Conservation (phyloP, 2,113 vertebrate genomes). For the Morone saxatilis region DNA sequence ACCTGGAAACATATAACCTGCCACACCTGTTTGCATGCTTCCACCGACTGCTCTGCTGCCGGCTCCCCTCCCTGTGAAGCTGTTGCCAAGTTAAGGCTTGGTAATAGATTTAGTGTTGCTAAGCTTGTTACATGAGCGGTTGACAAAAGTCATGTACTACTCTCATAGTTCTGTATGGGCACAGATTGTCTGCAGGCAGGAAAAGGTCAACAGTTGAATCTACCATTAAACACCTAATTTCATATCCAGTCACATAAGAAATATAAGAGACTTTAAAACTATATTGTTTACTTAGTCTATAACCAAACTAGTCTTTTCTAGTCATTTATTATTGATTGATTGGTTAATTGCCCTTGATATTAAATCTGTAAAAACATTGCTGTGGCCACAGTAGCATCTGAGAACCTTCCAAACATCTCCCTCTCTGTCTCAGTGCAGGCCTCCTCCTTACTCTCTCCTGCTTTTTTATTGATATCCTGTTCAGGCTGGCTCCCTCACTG, state of each 20-base stretch:
- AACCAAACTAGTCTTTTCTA: background rate
- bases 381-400: slow-evolving; percentile 15
- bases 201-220: slow-evolving; percentile 12
- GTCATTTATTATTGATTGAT: background rate
- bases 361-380: background rate
- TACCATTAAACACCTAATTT: background rate
- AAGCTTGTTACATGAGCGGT: slow-evolving; percentile 74
- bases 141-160: slow-evolving; percentile 47
- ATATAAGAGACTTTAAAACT: background rate
- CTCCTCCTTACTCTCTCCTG: slow-evolving; percentile 50
- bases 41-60: background rate
- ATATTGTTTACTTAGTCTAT: background rate
- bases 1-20: slow-evolving; percentile 47
- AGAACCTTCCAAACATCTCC: slow-evolving; percentile 10
- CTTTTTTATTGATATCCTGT: slow-evolving; percentile 75
- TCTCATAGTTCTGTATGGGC: slow-evolving; percentile 21
- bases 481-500: slow-evolving; percentile 59
- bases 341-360: background rate
- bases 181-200: background rate
- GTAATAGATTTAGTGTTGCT: slow-evolving; percentile 77
- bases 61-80: slow-evolving; percentile 42
- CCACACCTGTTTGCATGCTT: slow-evolving; percentile 65
- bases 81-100: slow-evolving; percentile 70
- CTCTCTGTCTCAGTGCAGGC: slow-evolving; percentile 20
- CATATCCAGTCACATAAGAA: background rate